Conservation (phyloP, 2,888 invertebrate species). For the Lithodes maja region DNA sequence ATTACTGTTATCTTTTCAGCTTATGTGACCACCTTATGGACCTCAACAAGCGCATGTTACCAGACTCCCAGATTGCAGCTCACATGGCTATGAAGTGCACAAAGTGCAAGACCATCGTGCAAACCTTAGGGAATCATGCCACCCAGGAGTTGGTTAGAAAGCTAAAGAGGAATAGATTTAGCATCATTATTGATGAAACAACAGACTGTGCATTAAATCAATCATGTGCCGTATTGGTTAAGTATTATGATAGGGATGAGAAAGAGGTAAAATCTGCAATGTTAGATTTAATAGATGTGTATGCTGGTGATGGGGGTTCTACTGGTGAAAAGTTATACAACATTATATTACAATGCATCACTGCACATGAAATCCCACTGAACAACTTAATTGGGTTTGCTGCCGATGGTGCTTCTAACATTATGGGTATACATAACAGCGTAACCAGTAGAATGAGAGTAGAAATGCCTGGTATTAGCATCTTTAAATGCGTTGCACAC, state of each 20-base stretch:
- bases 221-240: background rate
- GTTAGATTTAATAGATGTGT: background rate
- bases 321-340: background rate
- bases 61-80: background rate
- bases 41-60: background rate
- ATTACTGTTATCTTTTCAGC: no score
- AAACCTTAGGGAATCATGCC: background rate
- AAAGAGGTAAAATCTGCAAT: background rate
- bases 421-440: background rate
- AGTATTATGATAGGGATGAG: background rate
- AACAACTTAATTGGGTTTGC: background rate
- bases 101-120: background rate
- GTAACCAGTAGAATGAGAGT: background rate
- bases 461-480: background rate
- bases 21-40: background rate
- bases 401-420: background rate
- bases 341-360: background rate
- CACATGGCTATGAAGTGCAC: background rate
- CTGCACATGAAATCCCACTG: background rate
- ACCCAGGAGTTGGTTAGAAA: background rate
- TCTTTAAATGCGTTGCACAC: constrained; percentile 1
- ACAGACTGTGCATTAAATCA: background rate
- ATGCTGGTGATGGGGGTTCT: background rate
- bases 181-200: background rate
- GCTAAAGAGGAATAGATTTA: background rate